These are phyloP conservation scores for Porites divaricata DNA, from an alignment of 92 coral and sea anemone species.

Conservation along the genomic window DNA sequence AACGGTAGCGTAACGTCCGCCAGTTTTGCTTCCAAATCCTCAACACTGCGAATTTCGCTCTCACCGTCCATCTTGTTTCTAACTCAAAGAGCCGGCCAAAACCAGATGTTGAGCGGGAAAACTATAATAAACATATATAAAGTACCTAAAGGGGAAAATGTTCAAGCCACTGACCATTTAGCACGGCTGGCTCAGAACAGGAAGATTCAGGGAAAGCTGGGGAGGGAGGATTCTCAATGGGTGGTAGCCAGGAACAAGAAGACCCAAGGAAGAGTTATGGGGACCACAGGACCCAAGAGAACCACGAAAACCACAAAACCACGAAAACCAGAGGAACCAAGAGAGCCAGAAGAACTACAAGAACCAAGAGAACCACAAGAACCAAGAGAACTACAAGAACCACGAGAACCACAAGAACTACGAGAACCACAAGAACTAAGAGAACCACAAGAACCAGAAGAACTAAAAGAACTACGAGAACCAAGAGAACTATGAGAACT, in stretches of 20 bases:
- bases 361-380: no score
- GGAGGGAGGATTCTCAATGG: neutral
- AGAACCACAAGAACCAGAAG: no score
- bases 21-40: slow-evolving; percentile 24
- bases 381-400: no score
- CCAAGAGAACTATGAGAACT: no score
- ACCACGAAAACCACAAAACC: neutral
- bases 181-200: slow-evolving; percentile 11
- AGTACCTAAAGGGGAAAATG: no score
- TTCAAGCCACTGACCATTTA: no score
- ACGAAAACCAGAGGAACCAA: neutral
- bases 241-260: slow-evolving; percentile 8
- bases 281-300: slow-evolving; percentile 5
- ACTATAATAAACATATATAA: no score
- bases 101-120: no score
- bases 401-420: no score
- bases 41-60: slow-evolving; percentile 25
- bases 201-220: slow-evolving; percentile 12
- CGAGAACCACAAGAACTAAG: no score
- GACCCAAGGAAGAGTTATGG: slow-evolving; percentile 4
- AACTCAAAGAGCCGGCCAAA: neutral
- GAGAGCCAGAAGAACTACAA: no score
- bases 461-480: no score
- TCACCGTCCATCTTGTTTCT: slow-evolving; percentile 43
- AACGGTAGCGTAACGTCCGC: slow-evolving; percentile 42